Evolutionary conservation across 2,113 vertebrate species (phyloP), one percentile per base, ranked within the genome.

Genomic region (Tenebrosternarchus preto): DNA sequence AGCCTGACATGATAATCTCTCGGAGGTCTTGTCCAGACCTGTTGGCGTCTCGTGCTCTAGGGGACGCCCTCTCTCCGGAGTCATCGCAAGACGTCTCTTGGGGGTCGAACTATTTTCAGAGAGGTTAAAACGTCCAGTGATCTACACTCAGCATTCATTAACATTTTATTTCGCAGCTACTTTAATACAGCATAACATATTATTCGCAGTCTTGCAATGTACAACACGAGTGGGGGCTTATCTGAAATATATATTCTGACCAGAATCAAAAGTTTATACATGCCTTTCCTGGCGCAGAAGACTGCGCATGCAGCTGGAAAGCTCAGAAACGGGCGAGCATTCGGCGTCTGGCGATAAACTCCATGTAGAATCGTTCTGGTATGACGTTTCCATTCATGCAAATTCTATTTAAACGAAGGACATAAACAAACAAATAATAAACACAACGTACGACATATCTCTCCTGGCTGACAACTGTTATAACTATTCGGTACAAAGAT

Each of bases 251-350:
- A 50, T 50, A 50, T 50, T 50, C 43, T 50, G 43, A 50, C 43
- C 15, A 50, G 43, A 50, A 15, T 50, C 11, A 9, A 50, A 11
- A 15, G 11, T 9, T 50, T 2, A n/a, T n/a, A 50, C 50, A 69
- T 79, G 90, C 90, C 82, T 85, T 29, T 88, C 88, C 29, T 60
- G 27, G 7, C 88, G 89, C 25, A 50, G 46, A 15, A 90, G 87
- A 24, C 75, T 83, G 39, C 78, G 73, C 76, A 90, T 81, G 43
- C 64, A 77, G 24, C 46, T 55, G 8, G 86, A 86, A 53, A 90
- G 84, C 33, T 85, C 81, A 3, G 80, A 81, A 9, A 89, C 81
- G 20, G 88, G 81, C n/a, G 86, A 86, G 22, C 82, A 56, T 25
- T 74, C 79, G 50, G 75, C 8, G 11, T 12, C 2, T 50, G 43